Evolutionary conservation across 2,888 invertebrate species (phyloP).

Genomic region (Mythimna lalbum): DNA sequence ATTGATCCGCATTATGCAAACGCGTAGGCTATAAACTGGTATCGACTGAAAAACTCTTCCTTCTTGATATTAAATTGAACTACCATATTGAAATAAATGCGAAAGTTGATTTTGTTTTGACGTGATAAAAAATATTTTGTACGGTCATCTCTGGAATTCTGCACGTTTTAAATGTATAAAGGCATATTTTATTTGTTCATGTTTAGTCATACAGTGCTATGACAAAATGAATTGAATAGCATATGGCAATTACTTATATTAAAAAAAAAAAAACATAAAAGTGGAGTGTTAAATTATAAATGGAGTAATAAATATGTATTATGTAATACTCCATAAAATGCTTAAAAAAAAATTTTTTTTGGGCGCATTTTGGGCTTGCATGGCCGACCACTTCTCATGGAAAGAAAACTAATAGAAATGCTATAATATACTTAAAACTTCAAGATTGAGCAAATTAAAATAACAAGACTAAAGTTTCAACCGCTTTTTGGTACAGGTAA

Average conservation of each 20-base stretch:
- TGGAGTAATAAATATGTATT: too few species aligned
- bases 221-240: not conserved
- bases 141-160: constrained; percentile 2
- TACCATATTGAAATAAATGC: constrained; percentile 28
- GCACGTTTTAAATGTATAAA: not conserved
- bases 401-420: not conserved
- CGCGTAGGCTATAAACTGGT: constrained; percentile 52
- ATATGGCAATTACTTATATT: too few species aligned
- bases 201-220: not conserved
- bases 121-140: constrained; percentile 32
- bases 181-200: constrained; percentile 12
- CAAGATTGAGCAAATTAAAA: too few species aligned
- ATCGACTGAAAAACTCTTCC: constrained; percentile 35
- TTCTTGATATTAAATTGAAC: constrained; percentile 26
- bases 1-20: constrained; percentile 38
- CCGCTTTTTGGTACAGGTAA: not conserved
- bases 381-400: not conserved
- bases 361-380: too few species aligned
- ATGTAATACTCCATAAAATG: too few species aligned
- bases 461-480: too few species aligned
- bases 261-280: too few species aligned
- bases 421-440: not conserved
- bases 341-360: too few species aligned
- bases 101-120: constrained; percentile 40
- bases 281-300: too few species aligned